Conservation (phyloP, 2,888 invertebrate genomes). For the Drosophila basisetae region DNA sequence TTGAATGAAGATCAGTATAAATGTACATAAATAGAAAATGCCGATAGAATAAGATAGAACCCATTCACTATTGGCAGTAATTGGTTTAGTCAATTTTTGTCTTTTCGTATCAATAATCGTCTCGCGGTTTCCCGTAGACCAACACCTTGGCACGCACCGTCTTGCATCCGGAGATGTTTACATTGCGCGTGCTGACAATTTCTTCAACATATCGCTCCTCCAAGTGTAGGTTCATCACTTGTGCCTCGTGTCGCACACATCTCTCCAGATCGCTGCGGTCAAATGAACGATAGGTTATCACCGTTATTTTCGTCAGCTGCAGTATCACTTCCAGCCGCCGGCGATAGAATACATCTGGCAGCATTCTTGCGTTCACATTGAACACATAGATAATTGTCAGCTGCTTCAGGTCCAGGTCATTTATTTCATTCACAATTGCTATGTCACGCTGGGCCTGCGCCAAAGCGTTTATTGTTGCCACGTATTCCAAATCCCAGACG, state of each 20-base stretch:
- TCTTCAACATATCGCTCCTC: constrained; percentile 58
- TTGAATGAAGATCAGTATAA: too few relatives aligned
- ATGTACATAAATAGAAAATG: background rate
- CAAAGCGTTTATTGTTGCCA: constrained; percentile 64
- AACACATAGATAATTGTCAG: constrained; percentile 80
- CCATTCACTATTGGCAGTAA: background rate
- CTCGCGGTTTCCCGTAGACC: constrained; percentile 53
- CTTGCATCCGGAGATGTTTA: constrained; percentile 81
- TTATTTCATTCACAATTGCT: background rate
- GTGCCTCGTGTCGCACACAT: constrained; percentile 76
- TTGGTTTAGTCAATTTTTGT: background rate
- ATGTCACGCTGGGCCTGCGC: constrained; percentile 22
- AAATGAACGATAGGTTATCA: constrained; percentile 73
- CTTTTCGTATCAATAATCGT: background rate
- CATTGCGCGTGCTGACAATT: constrained; percentile 71
- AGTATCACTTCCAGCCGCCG: constrained; percentile 37
- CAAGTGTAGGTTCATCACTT: constrained; percentile 57
- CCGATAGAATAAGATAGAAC: background rate
- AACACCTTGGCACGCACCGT: constrained; percentile 79
- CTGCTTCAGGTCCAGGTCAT: constrained; percentile 33
- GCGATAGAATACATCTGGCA: constrained; percentile 32
- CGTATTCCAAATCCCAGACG: constrained; percentile 57
- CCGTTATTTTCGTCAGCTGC: constrained; percentile 55
- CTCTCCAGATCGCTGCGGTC: constrained; percentile 65
- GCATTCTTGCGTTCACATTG: constrained; percentile 66